Evolutionary conservation across 2,888 invertebrate genomes (phyloP).

Genomic region (Stenurella melanura): DNA sequence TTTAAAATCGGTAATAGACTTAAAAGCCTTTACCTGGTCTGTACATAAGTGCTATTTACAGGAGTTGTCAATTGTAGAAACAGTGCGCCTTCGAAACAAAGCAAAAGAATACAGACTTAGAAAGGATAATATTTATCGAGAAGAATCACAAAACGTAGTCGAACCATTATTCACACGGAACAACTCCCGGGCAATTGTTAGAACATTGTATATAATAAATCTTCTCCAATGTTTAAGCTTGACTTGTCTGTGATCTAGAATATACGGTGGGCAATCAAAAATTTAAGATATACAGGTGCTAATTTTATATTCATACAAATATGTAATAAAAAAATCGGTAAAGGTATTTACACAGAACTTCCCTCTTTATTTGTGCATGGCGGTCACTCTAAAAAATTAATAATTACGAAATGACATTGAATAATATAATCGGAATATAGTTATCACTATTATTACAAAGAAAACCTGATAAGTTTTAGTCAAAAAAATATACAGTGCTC

Average conservation of each 20-base stretch:
- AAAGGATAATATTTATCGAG: slow-evolving; percentile 60
- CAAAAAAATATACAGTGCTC: too few species aligned
- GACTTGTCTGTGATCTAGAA: slow-evolving; percentile 38
- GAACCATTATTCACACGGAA: slow-evolving; percentile 62
- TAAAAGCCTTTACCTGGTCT: slow-evolving; percentile 57
- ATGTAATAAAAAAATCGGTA: too few species aligned
- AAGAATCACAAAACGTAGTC: slow-evolving; percentile 60
- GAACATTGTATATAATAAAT: slow-evolving; percentile 61
- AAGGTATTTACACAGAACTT: too few species aligned
- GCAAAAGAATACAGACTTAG: slow-evolving; percentile 52
- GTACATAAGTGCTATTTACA: slow-evolving; percentile 55
- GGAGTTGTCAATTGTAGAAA: slow-evolving; percentile 57
- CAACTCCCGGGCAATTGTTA: slow-evolving; percentile 61
- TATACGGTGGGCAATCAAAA: background rate
- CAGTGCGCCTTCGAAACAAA: slow-evolving; percentile 51
- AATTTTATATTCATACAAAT: too few species aligned
- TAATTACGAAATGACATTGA: too few species aligned
- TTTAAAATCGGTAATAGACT: slow-evolving; percentile 58
- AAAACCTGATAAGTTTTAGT: too few species aligned
- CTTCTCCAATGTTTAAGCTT: slow-evolving; percentile 55
- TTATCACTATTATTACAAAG: too few species aligned
- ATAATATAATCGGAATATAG: too few species aligned
- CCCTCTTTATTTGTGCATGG: too few species aligned
- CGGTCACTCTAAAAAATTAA: too few species aligned
- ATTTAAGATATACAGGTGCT: background rate